These are phyloP conservation scores for Oryzias sinensis DNA, from an alignment of 2,797 vertebrate species.

Conservation along the genomic window DNA sequence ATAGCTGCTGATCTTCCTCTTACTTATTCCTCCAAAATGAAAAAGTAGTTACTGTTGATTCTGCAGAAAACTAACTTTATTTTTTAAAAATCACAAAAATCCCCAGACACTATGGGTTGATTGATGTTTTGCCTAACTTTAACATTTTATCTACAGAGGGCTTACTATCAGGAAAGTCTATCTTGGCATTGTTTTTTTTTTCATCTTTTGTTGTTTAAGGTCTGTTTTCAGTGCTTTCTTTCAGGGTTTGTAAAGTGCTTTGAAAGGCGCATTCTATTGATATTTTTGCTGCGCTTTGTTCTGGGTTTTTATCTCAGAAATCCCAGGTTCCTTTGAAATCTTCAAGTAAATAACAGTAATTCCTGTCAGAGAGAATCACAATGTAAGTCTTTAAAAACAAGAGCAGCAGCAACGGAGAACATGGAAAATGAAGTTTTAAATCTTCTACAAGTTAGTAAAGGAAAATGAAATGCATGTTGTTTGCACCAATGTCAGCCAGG, in stretches of 20 bases:
- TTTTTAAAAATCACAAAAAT: conserved; percentile 20
- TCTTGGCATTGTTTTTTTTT: no score
- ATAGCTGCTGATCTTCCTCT: conserved; percentile 50
- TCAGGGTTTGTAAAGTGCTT: conserved; percentile 28
- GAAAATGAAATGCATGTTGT: no score
- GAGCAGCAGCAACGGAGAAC: no score
- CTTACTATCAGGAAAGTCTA: no score
- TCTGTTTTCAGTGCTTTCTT: conserved; percentile 35
- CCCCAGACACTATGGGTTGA: conserved; percentile 18
- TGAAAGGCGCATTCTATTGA: conserved; percentile 26
- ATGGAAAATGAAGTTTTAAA: no score
- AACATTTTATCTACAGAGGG: no score
- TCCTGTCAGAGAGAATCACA: no score
- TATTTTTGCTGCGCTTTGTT: conserved; percentile 47
- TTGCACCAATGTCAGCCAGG: no score
- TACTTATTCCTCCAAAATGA: conserved; percentile 48
- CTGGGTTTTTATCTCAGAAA: conserved; percentile 30
- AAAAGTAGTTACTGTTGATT: conserved; percentile 41
- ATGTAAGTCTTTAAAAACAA: no score
- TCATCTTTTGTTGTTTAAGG: conserved; percentile 28
- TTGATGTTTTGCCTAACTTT: background rate
- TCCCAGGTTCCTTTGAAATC: no score
- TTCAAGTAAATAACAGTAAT: no score
- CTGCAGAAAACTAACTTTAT: conserved; percentile 21
- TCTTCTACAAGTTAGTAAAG: no score